These are phyloP conservation scores for Heteromurus nitidus DNA, from an alignment of 2,888 invertebrate genomes.

Conservation along the genomic window DNA sequence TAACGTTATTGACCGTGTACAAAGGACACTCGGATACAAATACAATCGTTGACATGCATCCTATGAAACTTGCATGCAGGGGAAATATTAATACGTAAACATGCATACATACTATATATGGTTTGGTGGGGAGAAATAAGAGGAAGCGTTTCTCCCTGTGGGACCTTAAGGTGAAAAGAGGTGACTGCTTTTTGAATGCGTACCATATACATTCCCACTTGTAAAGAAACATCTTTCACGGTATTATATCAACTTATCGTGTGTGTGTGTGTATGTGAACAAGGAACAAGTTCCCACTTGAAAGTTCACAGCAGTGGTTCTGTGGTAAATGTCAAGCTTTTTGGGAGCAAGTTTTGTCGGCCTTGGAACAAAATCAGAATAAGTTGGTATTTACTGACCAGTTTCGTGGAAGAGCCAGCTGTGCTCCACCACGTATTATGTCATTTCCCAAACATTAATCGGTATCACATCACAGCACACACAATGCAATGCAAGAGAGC, in stretches of 20 bases:
- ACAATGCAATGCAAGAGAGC: neutral
- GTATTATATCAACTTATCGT: too few relatives aligned
- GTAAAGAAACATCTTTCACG: too few relatives aligned
- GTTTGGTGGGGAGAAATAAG: neutral
- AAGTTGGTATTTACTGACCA: constrained; percentile 32
- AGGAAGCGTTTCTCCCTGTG: neutral
- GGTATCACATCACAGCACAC: neutral
- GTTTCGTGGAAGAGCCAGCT: constrained; percentile 15
- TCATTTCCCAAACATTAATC: constrained; percentile 2
- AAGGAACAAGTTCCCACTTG: too few relatives aligned
- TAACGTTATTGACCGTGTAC: neutral
- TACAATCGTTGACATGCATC: neutral
- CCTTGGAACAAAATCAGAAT: constrained; percentile 34
- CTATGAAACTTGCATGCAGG: neutral
- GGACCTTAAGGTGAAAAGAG: neutral
- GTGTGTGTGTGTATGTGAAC: too few relatives aligned
- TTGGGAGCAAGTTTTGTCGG: neutral
- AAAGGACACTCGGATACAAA: neutral
- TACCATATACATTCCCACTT: too few relatives aligned
- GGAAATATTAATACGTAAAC: neutral
- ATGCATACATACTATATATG: neutral
- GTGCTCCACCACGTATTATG: constrained; percentile 20
- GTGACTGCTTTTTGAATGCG: constrained; percentile 17
- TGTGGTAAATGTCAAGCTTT: constrained; percentile 7
- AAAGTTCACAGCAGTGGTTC: too few relatives aligned